Conservation (phyloP, 2,113 vertebrate species). For the Theristicus caerulescens region DNA sequence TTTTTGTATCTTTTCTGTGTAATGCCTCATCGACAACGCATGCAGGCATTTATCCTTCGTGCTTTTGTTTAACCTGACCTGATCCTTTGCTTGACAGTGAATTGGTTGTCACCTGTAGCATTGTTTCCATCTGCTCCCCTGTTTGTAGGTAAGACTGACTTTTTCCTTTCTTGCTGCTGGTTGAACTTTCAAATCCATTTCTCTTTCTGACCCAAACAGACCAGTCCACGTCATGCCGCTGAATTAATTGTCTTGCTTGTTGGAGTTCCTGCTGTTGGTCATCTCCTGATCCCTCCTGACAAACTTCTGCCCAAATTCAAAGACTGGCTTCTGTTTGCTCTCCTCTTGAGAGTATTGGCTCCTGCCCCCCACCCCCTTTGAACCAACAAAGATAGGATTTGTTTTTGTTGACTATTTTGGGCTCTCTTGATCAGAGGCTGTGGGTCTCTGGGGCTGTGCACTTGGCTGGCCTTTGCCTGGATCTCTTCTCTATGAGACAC, state of each 20-base stretch:
- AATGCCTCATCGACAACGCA: not conserved
- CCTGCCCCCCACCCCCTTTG: not conserved
- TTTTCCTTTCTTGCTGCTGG: not conserved
- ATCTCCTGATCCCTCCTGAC: not conserved
- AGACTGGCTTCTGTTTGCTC: slow-evolving; percentile 22
- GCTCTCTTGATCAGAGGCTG: slow-evolving; percentile 18
- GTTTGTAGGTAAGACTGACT: not conserved
- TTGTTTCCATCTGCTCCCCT: not conserved
- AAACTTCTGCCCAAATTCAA: slow-evolving; percentile 28
- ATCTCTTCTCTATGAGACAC: not conserved
- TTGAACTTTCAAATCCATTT: not conserved
- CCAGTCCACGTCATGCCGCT: not conserved
- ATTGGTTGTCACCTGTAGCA: not conserved
- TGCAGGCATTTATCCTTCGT: not conserved
- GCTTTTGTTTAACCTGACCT: slow-evolving; percentile 1
- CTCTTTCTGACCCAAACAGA: not conserved
- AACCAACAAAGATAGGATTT: slow-evolving; percentile 48
- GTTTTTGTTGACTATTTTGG: slow-evolving; percentile 52
- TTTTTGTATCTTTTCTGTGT: not conserved
- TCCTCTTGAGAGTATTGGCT: slow-evolving; percentile 1
- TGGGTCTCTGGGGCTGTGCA: slow-evolving; percentile 28
- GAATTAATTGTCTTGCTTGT: slow-evolving; percentile 12
- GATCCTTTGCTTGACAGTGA: not conserved
- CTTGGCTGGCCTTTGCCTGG: slow-evolving; percentile 41
- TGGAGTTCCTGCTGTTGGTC: slow-evolving; percentile 34